Evolutionary conservation across 2,888 invertebrate species (phyloP).

Genomic region (Limnephilus lunatus): DNA sequence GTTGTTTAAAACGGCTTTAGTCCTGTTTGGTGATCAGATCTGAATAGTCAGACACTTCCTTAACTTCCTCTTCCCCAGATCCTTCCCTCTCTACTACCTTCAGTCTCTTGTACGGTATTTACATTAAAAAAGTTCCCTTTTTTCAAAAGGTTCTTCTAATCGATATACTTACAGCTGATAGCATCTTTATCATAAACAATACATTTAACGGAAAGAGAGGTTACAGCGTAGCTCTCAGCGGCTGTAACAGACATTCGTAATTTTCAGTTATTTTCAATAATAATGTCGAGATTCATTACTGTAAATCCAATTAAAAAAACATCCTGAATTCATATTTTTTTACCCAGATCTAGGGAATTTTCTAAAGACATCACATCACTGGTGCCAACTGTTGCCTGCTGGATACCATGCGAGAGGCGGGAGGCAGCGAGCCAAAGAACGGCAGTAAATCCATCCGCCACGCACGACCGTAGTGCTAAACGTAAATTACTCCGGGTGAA

Average conservation of each 20-base stretch:
- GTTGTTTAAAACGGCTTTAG: too few relatives aligned
- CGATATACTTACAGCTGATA: not conserved
- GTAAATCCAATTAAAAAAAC: too few relatives aligned
- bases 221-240: too few relatives aligned
- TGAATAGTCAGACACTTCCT: too few relatives aligned
- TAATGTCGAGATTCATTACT: too few relatives aligned
- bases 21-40: too few relatives aligned
- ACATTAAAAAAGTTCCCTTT: too few relatives aligned
- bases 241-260: too few relatives aligned
- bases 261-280: too few relatives aligned
- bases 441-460: slow-evolving; percentile 34
- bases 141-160: not conserved
- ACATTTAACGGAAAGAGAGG: not conserved
- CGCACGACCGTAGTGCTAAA: slow-evolving; percentile 34
- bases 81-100: too few relatives aligned
- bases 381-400: not conserved
- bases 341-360: not conserved
- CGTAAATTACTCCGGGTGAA: slow-evolving; percentile 26
- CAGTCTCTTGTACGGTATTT: too few relatives aligned
- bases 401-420: not conserved
- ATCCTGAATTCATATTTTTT: not conserved
- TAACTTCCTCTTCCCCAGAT: too few relatives aligned
- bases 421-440: slow-evolving; percentile 2
- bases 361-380: not conserved
- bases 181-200: not conserved